phyloP scores from a whole-genome alignment of 2,113 vertebrate species.

The Aramus guarauna region DNA sequence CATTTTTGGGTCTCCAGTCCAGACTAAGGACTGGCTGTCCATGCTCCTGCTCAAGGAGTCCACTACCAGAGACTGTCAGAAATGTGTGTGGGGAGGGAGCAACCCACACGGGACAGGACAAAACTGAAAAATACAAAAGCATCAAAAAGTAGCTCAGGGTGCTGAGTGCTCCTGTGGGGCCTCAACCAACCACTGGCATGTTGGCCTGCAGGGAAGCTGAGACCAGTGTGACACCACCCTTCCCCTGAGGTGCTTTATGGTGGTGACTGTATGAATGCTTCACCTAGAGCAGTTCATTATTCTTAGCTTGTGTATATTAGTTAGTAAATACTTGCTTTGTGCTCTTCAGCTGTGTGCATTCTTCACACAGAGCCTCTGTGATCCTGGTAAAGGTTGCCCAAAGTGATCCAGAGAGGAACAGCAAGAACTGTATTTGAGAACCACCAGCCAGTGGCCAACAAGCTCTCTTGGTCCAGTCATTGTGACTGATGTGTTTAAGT shows the following conservation, averaged over 20 bases:
- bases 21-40: neutral
- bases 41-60: neutral
- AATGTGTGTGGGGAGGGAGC: neutral
- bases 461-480: neutral
- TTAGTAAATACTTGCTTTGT: neutral
- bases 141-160: neutral
- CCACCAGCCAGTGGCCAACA: neutral
- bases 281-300: neutral
- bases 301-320: neutral
- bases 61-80: neutral
- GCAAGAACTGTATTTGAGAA: neutral
- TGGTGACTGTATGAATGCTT: neutral
- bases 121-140: neutral
- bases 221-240: neutral
- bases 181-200: rapidly evolving
- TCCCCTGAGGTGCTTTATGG: neutral
- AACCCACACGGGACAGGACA: neutral
- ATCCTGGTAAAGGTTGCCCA: neutral
- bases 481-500: neutral
- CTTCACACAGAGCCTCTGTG: neutral
- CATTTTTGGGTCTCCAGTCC: neutral
- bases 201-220: neutral
- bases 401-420: neutral
- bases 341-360: neutral
- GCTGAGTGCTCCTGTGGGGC: neutral